Percentiles rank a stretch among this genome's conserved stretches.
Conservation (phyloP, 2,888 invertebrate species). For the Perizoma affinitatum region DNA sequence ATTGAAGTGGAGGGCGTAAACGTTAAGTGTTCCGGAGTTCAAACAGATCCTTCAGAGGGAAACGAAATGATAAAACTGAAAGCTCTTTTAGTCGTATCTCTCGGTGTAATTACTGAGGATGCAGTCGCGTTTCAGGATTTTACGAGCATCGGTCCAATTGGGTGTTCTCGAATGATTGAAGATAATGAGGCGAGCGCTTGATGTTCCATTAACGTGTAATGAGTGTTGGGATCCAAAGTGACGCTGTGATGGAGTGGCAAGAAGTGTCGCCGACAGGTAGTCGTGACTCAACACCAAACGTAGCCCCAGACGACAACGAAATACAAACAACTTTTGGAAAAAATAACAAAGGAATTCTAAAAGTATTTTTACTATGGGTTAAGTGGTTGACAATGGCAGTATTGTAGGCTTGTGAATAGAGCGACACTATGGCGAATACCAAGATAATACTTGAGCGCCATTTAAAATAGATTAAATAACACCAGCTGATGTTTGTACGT, state of each 20-base stretch:
- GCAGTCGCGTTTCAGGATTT: constrained; percentile 47
- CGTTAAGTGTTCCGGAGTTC: constrained; percentile 45
- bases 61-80: constrained; percentile 52
- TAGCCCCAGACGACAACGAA: constrained; percentile 46
- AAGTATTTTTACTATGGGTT: constrained; percentile 14
- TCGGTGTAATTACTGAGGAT: constrained; percentile 43
- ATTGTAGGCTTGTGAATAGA: constrained; percentile 15
- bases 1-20: constrained; percentile 53
- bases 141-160: constrained; percentile 50
- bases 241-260: constrained; percentile 69
- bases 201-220: constrained; percentile 74
- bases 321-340: constrained; percentile 30
- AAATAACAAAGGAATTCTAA: constrained; percentile 17
- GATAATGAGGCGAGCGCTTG: constrained; percentile 59
- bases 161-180: constrained; percentile 59
- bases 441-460: constrained; percentile 10
- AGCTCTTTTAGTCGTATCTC: constrained; percentile 52
- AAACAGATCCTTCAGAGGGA: constrained; percentile 50
- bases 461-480: constrained; percentile 11
- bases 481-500: no score
- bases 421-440: constrained; percentile 3
- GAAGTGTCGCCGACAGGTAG: constrained; percentile 74
- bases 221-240: constrained; percentile 70
- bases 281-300: constrained; percentile 68
- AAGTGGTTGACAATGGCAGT: constrained; percentile 22